Evolutionary conservation across 1,140 invertebrate species (phyloP), one percentile per base, ranked within the genome.

Genomic region (Sinonovacula constricta): DNA sequence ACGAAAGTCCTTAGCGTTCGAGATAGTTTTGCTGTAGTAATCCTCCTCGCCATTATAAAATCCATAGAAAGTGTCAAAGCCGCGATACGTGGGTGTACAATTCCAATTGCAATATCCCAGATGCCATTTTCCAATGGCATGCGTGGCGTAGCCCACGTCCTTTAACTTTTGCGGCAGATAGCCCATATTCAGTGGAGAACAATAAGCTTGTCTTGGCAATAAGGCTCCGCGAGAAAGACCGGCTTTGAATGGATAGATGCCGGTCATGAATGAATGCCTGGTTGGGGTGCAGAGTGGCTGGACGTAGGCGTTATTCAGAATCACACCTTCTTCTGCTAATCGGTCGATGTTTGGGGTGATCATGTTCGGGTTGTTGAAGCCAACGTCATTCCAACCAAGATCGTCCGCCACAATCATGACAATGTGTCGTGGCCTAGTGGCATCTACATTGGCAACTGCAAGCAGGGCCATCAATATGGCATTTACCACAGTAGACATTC

Each of bases 31-130:
- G 15, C 59, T 85, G 54, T 85, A 91, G 33, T 91, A 90, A 68
- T 89, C 84, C 56, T 87, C 83, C n/a, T 72, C 69, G 5, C 89
- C 90, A 24, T 87, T 85, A 74, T 91, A 92, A 79, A 85, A 92
- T 0, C 92, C 92, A 57, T 87, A 86, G 74, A 92, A 92, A 14
- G 90, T 83, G 68, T 92, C 91, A 80, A 92, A 92, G 22, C 92
- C 92, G 24, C 92, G 81, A 59, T 82, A 85, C 0, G 90, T 90
- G 28, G 92, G 92, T 2, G 91, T 88, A 69, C 88, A 92, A 5
- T 89, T 84, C 69, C 87, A 85, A 30, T 90, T 89, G 80, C 92
- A 93, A 70, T 91, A 92, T 14, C 92, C 92, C 0, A 93, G 77
- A 86, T 93, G 92, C 92, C 92, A 93, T 83, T 87, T 89, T 33